Evolutionary conservation across 2,113 vertebrate genomes (phyloP).

Genomic region (Vireo altiloquus): DNA sequence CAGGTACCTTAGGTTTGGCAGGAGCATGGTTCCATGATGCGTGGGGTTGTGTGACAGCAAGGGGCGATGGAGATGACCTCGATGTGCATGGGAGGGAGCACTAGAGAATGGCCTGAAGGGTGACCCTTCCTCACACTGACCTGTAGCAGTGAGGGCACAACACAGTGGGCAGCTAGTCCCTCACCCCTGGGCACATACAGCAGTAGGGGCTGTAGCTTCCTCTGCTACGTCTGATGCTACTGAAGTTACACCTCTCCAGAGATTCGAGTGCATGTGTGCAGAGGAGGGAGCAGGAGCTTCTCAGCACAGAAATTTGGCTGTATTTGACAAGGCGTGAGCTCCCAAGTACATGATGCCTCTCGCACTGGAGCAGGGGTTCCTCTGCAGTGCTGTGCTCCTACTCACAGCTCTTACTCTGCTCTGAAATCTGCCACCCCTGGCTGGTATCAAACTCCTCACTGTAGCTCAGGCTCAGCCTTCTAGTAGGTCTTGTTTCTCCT

Average conservation of each 20-base stretch:
- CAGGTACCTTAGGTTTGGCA: accelerated
- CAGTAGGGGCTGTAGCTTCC: no score
- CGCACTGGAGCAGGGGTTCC: not conserved
- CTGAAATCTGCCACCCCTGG: not conserved
- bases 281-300: not conserved
- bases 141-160: not conserved
- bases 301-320: not conserved
- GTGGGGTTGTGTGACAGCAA: accelerated
- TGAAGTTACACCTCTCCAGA: not conserved
- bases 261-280: not conserved
- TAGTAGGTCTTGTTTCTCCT: not conserved
- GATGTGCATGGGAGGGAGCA: not conserved
- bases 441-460: not conserved
- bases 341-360: accelerated
- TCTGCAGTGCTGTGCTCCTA: accelerated
- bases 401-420: not conserved
- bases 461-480: not conserved
- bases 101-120: not conserved
- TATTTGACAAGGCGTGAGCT: not conserved
- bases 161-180: accelerated
- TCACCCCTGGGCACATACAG: accelerated
- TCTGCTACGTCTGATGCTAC: not conserved
- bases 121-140: not conserved
- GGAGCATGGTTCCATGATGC: not conserved
- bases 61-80: accelerated